Evolutionary conservation across 1,140 invertebrate genomes (phyloP), one percentile per base, ranked within the genome.

Genomic region (Lepidurus couesii): DNA sequence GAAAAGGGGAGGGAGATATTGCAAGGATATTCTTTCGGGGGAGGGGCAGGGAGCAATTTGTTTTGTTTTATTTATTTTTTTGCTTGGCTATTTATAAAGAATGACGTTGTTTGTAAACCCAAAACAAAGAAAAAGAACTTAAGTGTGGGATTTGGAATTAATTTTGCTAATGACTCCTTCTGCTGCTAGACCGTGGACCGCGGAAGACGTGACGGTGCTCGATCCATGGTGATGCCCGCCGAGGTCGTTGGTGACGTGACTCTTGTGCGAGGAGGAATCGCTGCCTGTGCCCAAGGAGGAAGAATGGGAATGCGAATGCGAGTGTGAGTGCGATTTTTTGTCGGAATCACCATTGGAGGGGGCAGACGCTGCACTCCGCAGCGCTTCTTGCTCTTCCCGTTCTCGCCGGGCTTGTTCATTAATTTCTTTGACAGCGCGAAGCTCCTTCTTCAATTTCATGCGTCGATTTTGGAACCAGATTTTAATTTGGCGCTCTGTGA

Each of bases 361-460:
- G 1, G 26, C 42, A 44, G 34, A 73, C 24, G 42, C 75, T 16
- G 44, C 74, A 73, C 53, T 73, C 44, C 74, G 42, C 65, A 74
- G 65, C 13, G 92, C 84, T 82, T 95, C 93, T 84, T 95, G 93
- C 84, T 96, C 95, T 84, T 95, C 94, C 47, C 94, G 88, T 83
- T 96, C 95, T 78, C 94, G 88, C 82, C 94, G 88, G 77, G 94
- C 94, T 84, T 96, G 94, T 84, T 97, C 95, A 88, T 97, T 96
- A 83, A 96, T 96, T 86, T 96, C 95, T 84, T 96, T 96, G 11
- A 96, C 94, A 13, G 95, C 95, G 74, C 94, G 88, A 78, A 96
- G 85, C 84, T 97, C 95, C 83, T 98, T 98, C 89, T 98, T 98
- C 86, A 98, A 90, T 86, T 98, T 98, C 96, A 98, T 98, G 83